phyloP scores from a whole-genome alignment of 2,797 vertebrate genomes.

The Micromesistius poutassou region DNA sequence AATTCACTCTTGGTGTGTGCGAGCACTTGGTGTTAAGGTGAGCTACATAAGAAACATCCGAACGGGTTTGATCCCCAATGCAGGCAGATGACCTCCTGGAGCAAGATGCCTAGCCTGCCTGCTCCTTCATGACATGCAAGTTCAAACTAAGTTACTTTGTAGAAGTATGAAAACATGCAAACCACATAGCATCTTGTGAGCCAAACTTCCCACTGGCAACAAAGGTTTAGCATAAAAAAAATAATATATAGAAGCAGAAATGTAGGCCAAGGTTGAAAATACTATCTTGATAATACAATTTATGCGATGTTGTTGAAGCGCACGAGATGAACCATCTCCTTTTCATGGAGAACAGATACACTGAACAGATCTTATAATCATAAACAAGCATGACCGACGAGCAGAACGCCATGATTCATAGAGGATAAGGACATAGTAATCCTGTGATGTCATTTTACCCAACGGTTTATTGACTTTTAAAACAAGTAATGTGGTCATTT shows the following conservation, averaged over 20 bases:
- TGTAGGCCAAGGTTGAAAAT: no score
- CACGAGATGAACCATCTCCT: background rate
- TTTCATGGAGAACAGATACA: background rate
- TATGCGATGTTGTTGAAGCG: background rate
- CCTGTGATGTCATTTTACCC: constrained; percentile 8
- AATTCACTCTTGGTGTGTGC: constrained; percentile 22
- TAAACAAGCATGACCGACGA: background rate
- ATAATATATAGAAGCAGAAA: no score
- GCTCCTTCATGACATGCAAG: background rate
- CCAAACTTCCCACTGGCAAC: background rate
- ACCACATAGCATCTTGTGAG: background rate
- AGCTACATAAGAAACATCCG: constrained; percentile 16
- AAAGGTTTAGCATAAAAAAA: background rate
- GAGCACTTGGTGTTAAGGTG: constrained; percentile 11
- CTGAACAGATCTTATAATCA: background rate
- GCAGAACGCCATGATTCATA: background rate
- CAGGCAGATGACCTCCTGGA: no score
- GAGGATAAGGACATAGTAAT: background rate
- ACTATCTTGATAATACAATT: background rate
- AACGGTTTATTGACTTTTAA: background rate
- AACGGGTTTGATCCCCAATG: background rate
- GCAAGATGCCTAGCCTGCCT: background rate
- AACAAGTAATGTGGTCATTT: constrained; percentile 33
- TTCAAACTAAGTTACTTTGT: background rate
- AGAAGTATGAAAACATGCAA: background rate